Base-by-base conservation (phyloP, 1,140 invertebrate species). In the Asbolus verrucosus region DNA sequence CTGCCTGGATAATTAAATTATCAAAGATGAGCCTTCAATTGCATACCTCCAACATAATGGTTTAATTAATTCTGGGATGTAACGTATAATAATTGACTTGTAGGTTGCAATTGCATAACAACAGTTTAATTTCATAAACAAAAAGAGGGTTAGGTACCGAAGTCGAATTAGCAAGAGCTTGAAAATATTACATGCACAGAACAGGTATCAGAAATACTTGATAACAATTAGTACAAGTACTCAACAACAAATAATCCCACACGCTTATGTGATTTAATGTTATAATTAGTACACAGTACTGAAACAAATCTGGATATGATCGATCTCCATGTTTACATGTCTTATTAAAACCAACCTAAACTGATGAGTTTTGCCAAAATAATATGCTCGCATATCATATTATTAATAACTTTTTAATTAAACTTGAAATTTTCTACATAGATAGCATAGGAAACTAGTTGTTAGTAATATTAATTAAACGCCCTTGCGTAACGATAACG, bases 1-100 rank as follows among this genome's bases (percentile, higher is more conserved):
- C n/a, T 54, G 19, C 19, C 4, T n/a, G 11, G 14, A 30, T 14
- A 16, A 43, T 43, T 54, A 11, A 21, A 54, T 24, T 54, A 54
- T 54, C 21, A 54, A 54, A 54, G 19, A 54, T 54, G 27, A 54
- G 19, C 46, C 13, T 50, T 50, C 21, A 27, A 27, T 54, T 24
- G 21, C 21, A 14, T n/a, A n/a, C n/a, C n/a, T n/a, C n/a, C 27
- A 11, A 9, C 6, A 14, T 54, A 11, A 54, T 54, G 14, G 18
- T 27, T 13, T 27, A 54, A 54, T 54, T 54, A 54, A 54, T 27
- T 11, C 14, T 6, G 11, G 19, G 14, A n/a, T 54, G n/a, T n/a
- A n/a, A 27, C 21, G 27, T 13, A 13, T 11, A 54, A 21, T 24
- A 46, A 19, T 46, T 46, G 41, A 19, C 18, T 46, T 27, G 19